Evolutionary conservation across 2,888 invertebrate species (phyloP), one percentile per base, ranked within the genome.

Genomic region (Ornithoptera priamus): DNA sequence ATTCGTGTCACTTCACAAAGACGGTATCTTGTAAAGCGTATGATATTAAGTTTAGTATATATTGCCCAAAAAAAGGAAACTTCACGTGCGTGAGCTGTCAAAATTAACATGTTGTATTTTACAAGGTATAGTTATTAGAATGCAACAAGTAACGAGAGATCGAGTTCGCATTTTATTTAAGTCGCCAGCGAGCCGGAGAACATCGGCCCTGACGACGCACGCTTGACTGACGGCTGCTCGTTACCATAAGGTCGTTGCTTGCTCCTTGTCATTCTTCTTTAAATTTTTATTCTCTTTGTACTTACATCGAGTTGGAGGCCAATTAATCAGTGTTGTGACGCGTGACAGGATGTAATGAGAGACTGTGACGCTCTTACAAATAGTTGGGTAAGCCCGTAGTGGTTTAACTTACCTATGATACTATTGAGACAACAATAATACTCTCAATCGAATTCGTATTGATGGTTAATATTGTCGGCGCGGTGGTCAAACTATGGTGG

Each of bases 291-390:
- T 75, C 75, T 81, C 75, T 79, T 81, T 80, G 75, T 75, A n/a
- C n/a, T 77, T 75, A 77, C 80, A 81, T 83, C 83, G 77, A 76
- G 80, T 80, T 80, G 81, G 81, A 77, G 81, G 80, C 84, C 88
- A 87, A 90, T 92, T 91, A 90, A 90, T 92, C 90, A 90, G 83
- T 80, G 83, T 85, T 90, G 87, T 90, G 89, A 88, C 85, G 84
- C 84, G 86, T 88, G 87, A 86, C 88, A 86, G 77, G 85, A 81
- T 80, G 85, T 88, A 89, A 89, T 89, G 88, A 88, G 82, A 76
- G 78, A 69, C 71, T 72, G 74, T 75, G 73, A 72, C 72, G 72
- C 73, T 73, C 76, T 80, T 80, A 81, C 80, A 81, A 82, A 85
- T 82, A 73, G 74, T 70, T 72, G 60, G 63, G 69, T 63, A 64